These are phyloP conservation scores for Melieria omissa DNA, from an alignment of 2,888 invertebrate genomes.

Conservation along the genomic window DNA sequence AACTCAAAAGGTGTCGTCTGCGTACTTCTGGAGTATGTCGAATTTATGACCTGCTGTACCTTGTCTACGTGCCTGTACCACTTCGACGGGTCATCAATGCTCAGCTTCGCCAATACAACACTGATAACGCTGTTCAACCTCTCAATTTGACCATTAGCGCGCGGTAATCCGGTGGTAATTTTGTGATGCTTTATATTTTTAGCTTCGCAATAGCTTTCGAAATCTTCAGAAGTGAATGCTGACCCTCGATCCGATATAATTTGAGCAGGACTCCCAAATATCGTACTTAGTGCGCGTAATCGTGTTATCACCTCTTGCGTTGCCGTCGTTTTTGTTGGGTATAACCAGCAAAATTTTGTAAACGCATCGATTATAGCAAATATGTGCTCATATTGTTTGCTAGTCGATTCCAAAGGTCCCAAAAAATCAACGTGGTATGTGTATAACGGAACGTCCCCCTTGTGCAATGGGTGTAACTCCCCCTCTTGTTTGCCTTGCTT, in stretches of 20 bases:
- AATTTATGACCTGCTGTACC: constrained; percentile 33
- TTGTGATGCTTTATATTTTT: constrained; percentile 45
- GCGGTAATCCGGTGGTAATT: constrained; percentile 46
- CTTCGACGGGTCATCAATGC: constrained; percentile 21
- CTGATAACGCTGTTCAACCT: constrained; percentile 30
- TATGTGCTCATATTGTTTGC: constrained; percentile 47
- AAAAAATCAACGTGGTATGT: constrained; percentile 31
- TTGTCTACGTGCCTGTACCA: constrained; percentile 29
- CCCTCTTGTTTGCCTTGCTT: constrained; percentile 40
- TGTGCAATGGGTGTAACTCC: constrained; percentile 24
- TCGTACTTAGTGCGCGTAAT: constrained; percentile 46
- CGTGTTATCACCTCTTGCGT: constrained; percentile 5
- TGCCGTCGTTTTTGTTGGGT: constrained; percentile 44
- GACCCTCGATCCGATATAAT: constrained; percentile 49
- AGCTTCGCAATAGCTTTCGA: constrained; percentile 57
- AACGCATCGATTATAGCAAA: constrained; percentile 58
- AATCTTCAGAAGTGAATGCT: constrained; percentile 49
- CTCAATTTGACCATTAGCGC: constrained; percentile 36
- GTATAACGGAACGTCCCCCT: background rate
- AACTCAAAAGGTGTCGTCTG: constrained; percentile 26
- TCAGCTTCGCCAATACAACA: constrained; percentile 37
- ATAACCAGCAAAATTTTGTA: constrained; percentile 60
- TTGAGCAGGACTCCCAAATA: constrained; percentile 52
- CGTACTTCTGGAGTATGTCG: constrained; percentile 28
- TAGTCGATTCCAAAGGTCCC: constrained; percentile 47